A percentile compares a stretch with the other conserved stretches of the same genome.
Conservation (phyloP, 2,797 vertebrate genomes). For the Pteronotus mesoamericanus region DNA sequence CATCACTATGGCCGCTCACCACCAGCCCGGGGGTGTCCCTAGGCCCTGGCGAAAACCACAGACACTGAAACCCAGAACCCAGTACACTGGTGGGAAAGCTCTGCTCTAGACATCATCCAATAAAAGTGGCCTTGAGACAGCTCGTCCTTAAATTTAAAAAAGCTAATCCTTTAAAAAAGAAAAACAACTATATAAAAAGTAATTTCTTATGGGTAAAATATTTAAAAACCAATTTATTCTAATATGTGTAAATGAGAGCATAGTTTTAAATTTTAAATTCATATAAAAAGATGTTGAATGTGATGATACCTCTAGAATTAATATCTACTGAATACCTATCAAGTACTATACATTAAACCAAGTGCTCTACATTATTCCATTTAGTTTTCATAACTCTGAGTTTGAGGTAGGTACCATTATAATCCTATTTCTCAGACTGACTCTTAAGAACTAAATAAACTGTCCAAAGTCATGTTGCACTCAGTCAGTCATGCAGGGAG, state of each 20-base stretch:
- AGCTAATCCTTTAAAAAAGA: not conserved
- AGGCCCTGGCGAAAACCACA: not conserved
- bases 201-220: not conserved
- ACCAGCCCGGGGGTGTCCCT: not conserved
- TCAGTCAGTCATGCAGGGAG: not conserved
- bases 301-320: not conserved
- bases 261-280: slow-evolving; percentile 26
- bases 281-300: not conserved
- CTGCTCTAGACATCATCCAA: not conserved
- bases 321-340: not conserved
- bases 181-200: not conserved
- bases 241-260: not conserved
- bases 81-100: not conserved
- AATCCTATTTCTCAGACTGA: not conserved
- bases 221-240: not conserved
- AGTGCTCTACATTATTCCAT: not conserved
- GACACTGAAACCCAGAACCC: not conserved
- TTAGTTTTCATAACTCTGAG: not conserved
- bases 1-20: not conserved
- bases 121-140: not conserved
- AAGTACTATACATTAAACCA: not conserved
- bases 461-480: not conserved
- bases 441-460: not conserved
- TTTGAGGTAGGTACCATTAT: not conserved
- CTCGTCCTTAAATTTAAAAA: not conserved